Conservation (phyloP, 2,888 invertebrate genomes). For the Lobophora halterata region DNA sequence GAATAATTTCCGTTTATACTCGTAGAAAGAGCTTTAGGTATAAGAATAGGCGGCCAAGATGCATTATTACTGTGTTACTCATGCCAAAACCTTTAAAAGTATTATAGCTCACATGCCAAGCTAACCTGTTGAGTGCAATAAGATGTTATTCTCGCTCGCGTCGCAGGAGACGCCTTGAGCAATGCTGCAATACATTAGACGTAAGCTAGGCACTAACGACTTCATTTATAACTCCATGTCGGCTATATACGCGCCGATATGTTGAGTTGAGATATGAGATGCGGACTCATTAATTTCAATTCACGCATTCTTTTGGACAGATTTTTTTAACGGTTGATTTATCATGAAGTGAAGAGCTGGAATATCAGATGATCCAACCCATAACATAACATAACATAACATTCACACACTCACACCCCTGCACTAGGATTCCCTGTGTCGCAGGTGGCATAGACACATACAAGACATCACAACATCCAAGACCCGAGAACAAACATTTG, state of each 20-base stretch:
- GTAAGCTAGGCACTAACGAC: slow-evolving; percentile 54
- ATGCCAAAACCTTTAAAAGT: not conserved
- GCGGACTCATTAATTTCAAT: slow-evolving; percentile 13
- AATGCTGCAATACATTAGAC: slow-evolving; percentile 45
- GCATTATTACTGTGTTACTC: not conserved
- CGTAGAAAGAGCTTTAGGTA: too few species aligned
- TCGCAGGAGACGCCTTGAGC: slow-evolving; percentile 29
- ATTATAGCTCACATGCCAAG: slow-evolving; percentile 21
- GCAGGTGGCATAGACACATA: too few species aligned
- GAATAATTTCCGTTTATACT: too few species aligned
- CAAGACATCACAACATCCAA: too few species aligned
- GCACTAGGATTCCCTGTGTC: too few species aligned
- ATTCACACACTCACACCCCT: too few species aligned
- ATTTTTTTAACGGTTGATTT: slow-evolving; percentile 14
- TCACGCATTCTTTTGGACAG: slow-evolving; percentile 5
- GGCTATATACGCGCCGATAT: slow-evolving; percentile 41
- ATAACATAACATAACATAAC: too few species aligned
- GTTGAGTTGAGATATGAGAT: slow-evolving; percentile 31
- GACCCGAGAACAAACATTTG: too few species aligned
- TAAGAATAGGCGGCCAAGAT: too few species aligned
- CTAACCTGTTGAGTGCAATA: slow-evolving; percentile 44
- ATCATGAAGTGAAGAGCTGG: not conserved
- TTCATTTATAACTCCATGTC: slow-evolving; percentile 52
- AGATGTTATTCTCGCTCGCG: slow-evolving; percentile 34
- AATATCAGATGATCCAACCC: too few species aligned